Evolutionary conservation across 2,113 vertebrate genomes (phyloP), one percentile per base, ranked within the genome.

Genomic region (Nibea coibor): DNA sequence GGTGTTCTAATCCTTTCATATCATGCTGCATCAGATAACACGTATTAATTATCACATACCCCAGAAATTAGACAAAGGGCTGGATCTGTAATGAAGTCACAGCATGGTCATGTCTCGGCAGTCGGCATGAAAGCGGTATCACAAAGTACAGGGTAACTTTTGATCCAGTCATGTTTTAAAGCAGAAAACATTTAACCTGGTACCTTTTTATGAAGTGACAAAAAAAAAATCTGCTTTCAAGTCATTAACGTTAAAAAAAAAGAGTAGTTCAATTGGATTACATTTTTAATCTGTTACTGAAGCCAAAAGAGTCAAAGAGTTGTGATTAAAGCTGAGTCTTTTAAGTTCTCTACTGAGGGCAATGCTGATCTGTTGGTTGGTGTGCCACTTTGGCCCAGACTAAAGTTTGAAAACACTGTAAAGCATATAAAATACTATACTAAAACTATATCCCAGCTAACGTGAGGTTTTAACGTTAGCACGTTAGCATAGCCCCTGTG

Each of bases 11-110:
- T 76, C 78, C 72, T 78, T 81, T 88, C 51, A 68, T 58, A 80
- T 87, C 80, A 74, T 0, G 85, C 71, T 67, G 80, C 28, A 83
- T 90, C 81, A 81, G 88, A 89, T 90, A 84, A 78, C 82, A 77
- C 75, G 50, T 76, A 76, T 68, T 91, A 87, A 91, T 93, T 87
- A 90, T 80, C 86, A 88, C 82, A 35, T 85, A 87, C 72, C 79
- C 63, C 54, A 50, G 80, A 85, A 88, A 91, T 78, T 58, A 70
- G 28, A 51, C 39, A 87, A 65, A 51, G n/a, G 4, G 62, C 62
- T n/a, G 31, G 56, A 87, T 82, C 31, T 80, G 83, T 84, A 80
- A 84, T 88, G 74, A 81, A 90, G 89, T 84, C 88, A 71, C 86
- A 91, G 89, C 81, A 6, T 78, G 85, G 69, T 72, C 78, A 26